Conservation (phyloP, 2,113 vertebrate genomes). For the Laterallus jamaicensis region DNA sequence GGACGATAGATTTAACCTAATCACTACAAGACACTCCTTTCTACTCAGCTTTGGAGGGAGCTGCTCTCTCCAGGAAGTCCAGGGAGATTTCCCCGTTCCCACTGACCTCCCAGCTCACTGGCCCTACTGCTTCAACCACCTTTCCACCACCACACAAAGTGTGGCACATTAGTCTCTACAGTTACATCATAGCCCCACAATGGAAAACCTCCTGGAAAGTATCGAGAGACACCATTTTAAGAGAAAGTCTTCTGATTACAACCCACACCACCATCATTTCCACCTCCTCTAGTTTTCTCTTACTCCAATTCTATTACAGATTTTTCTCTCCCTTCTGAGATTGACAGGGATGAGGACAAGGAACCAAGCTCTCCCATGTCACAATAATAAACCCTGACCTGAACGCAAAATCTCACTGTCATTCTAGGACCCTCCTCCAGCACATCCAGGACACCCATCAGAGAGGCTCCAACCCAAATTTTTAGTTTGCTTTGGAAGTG, state of each 20-base stretch:
- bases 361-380: background rate
- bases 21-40: background rate
- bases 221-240: background rate
- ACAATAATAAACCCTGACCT: background rate
- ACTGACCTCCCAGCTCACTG: background rate
- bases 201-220: background rate
- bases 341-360: background rate
- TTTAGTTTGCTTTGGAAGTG: background rate
- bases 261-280: background rate
- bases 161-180: background rate
- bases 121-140: background rate
- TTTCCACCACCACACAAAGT: background rate
- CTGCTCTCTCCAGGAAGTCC: background rate
- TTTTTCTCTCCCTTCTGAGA: background rate
- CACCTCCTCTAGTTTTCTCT: background rate
- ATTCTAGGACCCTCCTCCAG: background rate
- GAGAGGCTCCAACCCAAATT: background rate
- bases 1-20: background rate
- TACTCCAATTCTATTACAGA: background rate
- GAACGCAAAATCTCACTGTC: background rate
- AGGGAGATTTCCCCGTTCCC: background rate
- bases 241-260: background rate
- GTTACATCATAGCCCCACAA: background rate
- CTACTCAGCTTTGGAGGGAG: background rate
- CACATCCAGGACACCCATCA: background rate